Evolutionary conservation across 2,888 invertebrate genomes (phyloP), one percentile per base, ranked within the genome.

Genomic region (Noctua fimbriata): DNA sequence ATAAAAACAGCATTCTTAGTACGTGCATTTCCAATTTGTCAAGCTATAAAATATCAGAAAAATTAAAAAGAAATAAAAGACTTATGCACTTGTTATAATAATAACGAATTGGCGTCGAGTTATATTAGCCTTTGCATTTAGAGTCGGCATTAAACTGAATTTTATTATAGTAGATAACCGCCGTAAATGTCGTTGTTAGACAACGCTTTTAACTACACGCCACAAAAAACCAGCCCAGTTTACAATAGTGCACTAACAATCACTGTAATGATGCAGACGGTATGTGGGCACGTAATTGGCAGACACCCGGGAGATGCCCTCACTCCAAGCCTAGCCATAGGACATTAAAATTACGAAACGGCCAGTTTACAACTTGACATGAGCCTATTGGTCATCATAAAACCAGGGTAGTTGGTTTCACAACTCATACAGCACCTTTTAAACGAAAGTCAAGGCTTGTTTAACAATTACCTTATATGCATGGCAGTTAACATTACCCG

Each of bases 141-240:
- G 76, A 88, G 86, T 84, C 75, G 85, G 72, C 83, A 89, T 89
- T 90, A 87, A 88, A 89, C 82, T 88, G 90, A 88, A 91, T 91
- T 92, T 90, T 92, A 92, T 87, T 87, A 83, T 65, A 83, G 86
- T 81, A 44, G 76, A 80, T 63, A 79, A 80, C 76, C 73, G 81
- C 81, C 82, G 79, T 91, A 91, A 91, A 90, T 81, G 89, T 84
- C 82, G 88, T 87, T 90, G 89, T 90, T 90, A 90, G 91, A 89
- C 89, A 87, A 86, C 84, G 88, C 86, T 84, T 88, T 88, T 87
- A 88, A 87, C 81, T 78, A 87, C 79, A 73, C 75, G 74, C 71
- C 81, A 86, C 85, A 89, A 90, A 90, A 90, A 91, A 89, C 84
- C 74, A 81, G 80, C 82, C 72, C 81, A 86, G 79, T 89, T 89